Percentiles rank a stretch among this genome's conserved stretches.
phyloP scores from a whole-genome alignment of 1,140 invertebrate species.

The Pseudomyrmex sp. region DNA sequence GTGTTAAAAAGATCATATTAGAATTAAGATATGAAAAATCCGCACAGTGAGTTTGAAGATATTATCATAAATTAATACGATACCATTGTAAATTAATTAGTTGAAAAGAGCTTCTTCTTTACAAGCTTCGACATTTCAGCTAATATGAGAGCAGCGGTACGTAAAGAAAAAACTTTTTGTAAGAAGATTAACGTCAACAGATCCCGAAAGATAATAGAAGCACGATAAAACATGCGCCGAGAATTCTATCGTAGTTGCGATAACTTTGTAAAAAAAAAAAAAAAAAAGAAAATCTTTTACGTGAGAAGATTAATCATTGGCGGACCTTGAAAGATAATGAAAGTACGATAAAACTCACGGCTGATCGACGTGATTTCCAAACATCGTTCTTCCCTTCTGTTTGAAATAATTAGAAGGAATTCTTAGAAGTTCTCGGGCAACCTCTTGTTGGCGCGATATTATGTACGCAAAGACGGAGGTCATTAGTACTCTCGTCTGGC shows the following conservation, averaged over 20 bases:
- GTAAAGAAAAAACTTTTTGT: conserved; percentile 5
- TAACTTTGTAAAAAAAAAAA: neutral
- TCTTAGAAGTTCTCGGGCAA: conserved; percentile 9
- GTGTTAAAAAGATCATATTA: neutral
- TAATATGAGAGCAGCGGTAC: neutral
- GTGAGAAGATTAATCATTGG: neutral
- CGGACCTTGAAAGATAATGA: neutral
- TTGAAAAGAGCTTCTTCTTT: neutral
- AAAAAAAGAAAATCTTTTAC: too few species aligned
- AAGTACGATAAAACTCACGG: conserved; percentile 10
- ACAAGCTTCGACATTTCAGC: neutral
- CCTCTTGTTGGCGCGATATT: conserved; percentile 29
- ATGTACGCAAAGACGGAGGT: conserved; percentile 25
- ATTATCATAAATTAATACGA: neutral
- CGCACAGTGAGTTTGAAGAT: neutral
- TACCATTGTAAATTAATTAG: neutral
- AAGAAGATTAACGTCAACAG: conserved; percentile 24
- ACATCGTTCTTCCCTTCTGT: neutral
- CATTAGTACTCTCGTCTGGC: conserved; percentile 48
- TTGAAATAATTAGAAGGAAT: conserved; percentile 44
- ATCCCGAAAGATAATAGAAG: neutral
- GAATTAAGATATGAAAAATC: neutral
- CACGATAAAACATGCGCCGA: neutral
- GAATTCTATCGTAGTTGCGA: neutral
- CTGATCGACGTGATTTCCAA: conserved; percentile 10